Evolutionary conservation across 2,888 invertebrate genomes (phyloP), one percentile per base, ranked within the genome.

Genomic region (Cephalotes varians): DNA sequence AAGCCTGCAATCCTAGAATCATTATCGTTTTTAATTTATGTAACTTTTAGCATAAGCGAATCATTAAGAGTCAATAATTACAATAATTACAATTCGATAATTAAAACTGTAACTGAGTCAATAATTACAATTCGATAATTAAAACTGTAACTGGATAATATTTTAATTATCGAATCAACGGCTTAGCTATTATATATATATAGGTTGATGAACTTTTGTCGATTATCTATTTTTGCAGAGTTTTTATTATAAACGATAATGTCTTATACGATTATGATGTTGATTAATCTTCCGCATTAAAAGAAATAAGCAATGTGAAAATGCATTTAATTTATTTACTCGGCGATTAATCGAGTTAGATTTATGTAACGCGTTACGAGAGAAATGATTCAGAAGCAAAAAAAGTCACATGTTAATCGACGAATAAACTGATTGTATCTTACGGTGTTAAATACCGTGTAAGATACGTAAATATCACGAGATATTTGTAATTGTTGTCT

Each of bases 291-390:
- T 47, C 15, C 15, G 15, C 1, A 44, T 44, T 47, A 15, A 15
- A 18, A 47, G 15, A 44, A 44, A 47, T 40, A 18, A 28, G 7
- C 58, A 28, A 5, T n/a, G 1, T 12, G 18, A 40, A 58, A 44
- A 44, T 40, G 2, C 21, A 51, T 58, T 58, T 31, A 31, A 54
- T 25, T n/a, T 54, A 56, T 58, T 58, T 34, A 25, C 21, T 49
- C 9, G 21, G 21, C 18, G 3, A 49, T 25, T 47, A 31, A 21
- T 21, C 10, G 3, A 6, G 10, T 62, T n/a, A 62, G 10, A 73
- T 49, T 62, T 74, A 74, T 49, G 10, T 37, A 62, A 74, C 12
- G 34, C 15, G 18, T 56, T 72, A n/a, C n/a, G 47, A 65, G n/a
- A 51, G 6, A 49, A 51, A 49, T 15, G 2, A 64, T 65, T 64